These are phyloP conservation scores for Zoroaster sp. DNA, from an alignment of 53 echinoderm and acorn worm genomes.

Conservation along the genomic window DNA sequence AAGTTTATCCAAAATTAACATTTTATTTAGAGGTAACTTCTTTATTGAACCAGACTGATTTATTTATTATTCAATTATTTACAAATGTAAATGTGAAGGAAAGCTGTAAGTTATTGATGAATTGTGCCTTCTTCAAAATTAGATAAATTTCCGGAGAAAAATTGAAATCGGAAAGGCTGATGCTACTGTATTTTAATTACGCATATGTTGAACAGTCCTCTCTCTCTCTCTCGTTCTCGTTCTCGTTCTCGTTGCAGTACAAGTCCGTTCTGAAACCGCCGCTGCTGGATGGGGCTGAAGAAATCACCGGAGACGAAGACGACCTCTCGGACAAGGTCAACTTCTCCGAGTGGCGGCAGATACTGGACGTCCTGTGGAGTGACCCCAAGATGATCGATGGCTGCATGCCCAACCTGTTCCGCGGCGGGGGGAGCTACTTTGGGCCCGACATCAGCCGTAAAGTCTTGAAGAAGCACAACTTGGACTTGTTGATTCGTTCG, in stretches of 20 bases:
- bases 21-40: too few species aligned
- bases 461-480: slow-evolving; percentile 87
- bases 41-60: too few species aligned
- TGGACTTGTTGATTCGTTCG: slow-evolving; percentile 89
- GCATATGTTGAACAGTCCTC: too few species aligned
- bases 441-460: slow-evolving; percentile 90
- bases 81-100: too few species aligned
- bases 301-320: slow-evolving; percentile 74
- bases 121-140: too few species aligned
- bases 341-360: slow-evolving; percentile 95
- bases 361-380: slow-evolving; percentile 94
- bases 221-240: too few species aligned
- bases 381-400: slow-evolving; percentile 88
- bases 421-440: slow-evolving; percentile 97
- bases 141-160: too few species aligned
- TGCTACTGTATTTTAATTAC: too few species aligned
- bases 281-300: slow-evolving; percentile 70
- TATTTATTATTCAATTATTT: too few species aligned
- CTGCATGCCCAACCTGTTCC: slow-evolving; percentile 91
- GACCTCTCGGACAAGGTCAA: slow-evolving; percentile 78
- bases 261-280: slow-evolving; percentile 92
- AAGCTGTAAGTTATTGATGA: too few species aligned
- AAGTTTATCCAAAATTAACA: too few species aligned
- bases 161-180: too few species aligned
- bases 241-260: slow-evolving; percentile 64